Evolutionary conservation across 2,113 vertebrate genomes (phyloP), one percentile per base, ranked within the genome.

Genomic region (Rhea pennata): DNA sequence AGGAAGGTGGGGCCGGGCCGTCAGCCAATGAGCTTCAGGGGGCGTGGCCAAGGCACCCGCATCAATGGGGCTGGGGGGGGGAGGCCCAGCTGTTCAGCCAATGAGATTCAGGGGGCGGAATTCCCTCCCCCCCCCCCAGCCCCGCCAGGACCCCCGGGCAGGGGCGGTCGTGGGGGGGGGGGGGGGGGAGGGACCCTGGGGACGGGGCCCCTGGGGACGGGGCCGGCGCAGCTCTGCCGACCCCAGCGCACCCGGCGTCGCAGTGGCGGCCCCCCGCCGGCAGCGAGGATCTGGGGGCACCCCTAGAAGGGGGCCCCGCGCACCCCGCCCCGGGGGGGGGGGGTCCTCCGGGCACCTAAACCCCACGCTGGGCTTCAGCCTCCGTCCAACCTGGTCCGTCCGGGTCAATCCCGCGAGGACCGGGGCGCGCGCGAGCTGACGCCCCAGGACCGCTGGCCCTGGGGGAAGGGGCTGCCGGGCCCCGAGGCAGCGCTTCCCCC

Each of bases 221-320:
- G 36, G 36, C 36, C 36, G 36, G 36, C 36, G 36, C 36, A 29
- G 64, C 36, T 8, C 27, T 7, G 74, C 16, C 15, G 46, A 53
- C 24, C 31, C 36, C 74, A 24, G 56, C 46, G 20, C 39, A 22
- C 33, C 5, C 4, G 27, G 10, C 76, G 67, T n/a, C 8, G 9
- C 14, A 19, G 9, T 15, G 59, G 42, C 3, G 6, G 42, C 23
- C 14, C 9, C 27, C 26, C 5, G 0, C 1, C 5, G 48, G 4
- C 27, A 27, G 27, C 4, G 3, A 1, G 3, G 42, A 46, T 15
- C 39, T 12, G 33, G 48, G 46, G 48, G 21, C 54, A 15, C 11
- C 53, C 44, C 53, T 9, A 40, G 39, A 22, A 42, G 31, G 61
- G 83, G 51, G 26, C 24, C 53, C 53, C 2, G 27, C 20, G 29